phyloP scores from a whole-genome alignment of 2,113 vertebrate genomes.

The Asarcornis scutulata region DNA sequence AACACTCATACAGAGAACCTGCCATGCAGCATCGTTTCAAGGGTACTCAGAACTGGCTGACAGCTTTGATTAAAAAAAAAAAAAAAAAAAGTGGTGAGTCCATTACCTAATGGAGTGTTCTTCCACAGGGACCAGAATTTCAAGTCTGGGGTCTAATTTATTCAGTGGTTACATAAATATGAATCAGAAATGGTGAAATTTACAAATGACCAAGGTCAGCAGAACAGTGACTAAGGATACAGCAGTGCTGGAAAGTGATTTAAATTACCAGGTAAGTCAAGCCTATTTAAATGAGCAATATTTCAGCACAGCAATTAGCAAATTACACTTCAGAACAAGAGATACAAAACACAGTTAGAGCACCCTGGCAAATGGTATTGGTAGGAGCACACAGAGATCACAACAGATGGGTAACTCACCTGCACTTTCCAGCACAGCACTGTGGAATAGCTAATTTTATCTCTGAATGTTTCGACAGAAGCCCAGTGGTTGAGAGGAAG shows the following conservation, averaged over 20 bases:
- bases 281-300: background rate
- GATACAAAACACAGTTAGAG: accelerated
- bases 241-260: background rate
- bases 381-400: background rate
- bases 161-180: background rate
- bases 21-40: background rate
- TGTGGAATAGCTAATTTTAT: background rate
- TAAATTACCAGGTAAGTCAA: background rate
- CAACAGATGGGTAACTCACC: background rate
- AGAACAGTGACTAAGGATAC: background rate
- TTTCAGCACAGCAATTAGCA: background rate
- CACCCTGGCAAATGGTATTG: background rate
- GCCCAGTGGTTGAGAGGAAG: background rate
- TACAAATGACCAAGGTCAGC: background rate
- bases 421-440: accelerated
- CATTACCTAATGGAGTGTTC: background rate
- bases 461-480: background rate
- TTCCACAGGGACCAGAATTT: background rate
- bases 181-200: background rate
- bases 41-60: accelerated
- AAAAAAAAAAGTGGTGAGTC: background rate
- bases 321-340: background rate
- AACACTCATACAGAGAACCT: background rate
- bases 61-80: background rate
- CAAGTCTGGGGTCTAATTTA: background rate